These are phyloP conservation scores for Lycocorax pyrrhopterus DNA, from an alignment of 2,113 vertebrate genomes.

Conservation along the genomic window DNA sequence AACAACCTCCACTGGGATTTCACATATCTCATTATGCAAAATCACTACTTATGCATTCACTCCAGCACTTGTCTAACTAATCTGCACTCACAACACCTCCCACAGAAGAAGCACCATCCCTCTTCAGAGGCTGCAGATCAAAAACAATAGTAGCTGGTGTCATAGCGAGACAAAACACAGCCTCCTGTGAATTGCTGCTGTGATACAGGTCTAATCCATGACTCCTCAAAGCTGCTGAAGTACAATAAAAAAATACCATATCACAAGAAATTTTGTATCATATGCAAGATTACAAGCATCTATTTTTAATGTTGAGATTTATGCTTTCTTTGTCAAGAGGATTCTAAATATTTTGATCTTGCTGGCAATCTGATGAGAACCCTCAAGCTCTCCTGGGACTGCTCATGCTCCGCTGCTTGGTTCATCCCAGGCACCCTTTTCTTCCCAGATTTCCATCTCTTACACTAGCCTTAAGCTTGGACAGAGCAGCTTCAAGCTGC, in stretches of 20 bases:
- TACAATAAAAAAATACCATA: neutral
- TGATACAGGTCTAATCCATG: constrained; percentile 63
- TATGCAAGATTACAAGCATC: constrained; percentile 20
- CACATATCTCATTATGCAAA: constrained; percentile 80
- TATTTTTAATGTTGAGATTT: constrained; percentile 4
- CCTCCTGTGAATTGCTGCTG: constrained; percentile 47
- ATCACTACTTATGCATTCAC: constrained; percentile 76
- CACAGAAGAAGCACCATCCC: constrained; percentile 59
- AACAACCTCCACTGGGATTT: constrained; percentile 84
- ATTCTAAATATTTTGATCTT: neutral
- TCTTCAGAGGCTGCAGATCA: constrained; percentile 71
- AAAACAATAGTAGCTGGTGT: constrained; percentile 59
- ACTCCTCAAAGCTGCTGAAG: constrained; percentile 13
- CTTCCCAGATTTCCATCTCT: neutral
- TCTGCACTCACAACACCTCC: constrained; percentile 75
- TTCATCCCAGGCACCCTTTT: neutral
- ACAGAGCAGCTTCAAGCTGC: neutral
- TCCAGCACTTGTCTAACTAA: constrained; percentile 77
- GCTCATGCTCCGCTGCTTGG: neutral
- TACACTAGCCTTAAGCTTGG: neutral
- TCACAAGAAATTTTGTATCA: constrained; percentile 42
- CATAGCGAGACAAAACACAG: constrained; percentile 63
- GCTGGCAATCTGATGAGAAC: neutral
- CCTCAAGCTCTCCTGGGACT: neutral
- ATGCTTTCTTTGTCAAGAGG: neutral